Base-by-base conservation (phyloP, 2,113 vertebrate genomes). In the Apteryx mantelli region DNA sequence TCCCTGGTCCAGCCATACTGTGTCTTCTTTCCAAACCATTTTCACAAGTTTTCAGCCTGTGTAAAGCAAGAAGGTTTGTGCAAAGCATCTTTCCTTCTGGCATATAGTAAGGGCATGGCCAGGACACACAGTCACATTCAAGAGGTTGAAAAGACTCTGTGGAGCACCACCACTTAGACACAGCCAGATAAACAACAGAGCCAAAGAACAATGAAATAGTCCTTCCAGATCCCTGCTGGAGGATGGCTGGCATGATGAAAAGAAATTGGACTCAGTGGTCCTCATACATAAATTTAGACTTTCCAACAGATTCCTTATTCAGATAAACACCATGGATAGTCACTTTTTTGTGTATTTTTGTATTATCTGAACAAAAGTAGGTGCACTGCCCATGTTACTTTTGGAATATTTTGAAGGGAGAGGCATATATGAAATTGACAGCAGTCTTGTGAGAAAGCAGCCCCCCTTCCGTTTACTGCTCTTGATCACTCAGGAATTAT, bases 41-140 rank as follows among this genome's bases (percentile, higher is more conserved):
- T 64, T 86, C 73, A 21, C 6, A 61, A 4, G 2, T 61, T 81
- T 91, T 2, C 28, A 83, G 28, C 11, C 13, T 16, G 21, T 0
- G 52, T 7, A 91, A 82, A n/a, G 1, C 6, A 89, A 74, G 4
- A 38, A 61, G 36, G 36, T 38, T 38, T 38, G 36, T 38, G 65
- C 40, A 46, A 12, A 40, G 4, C 5, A 56, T 9, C 58, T 56
- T 18, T 69, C 4, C 16, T 73, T 64, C 79, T 60, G 5, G n/a
- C 0, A 0, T 5, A 30, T 30, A 66, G 30, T 30, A 11, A 7
- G 36, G 28, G 11, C 2, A 68, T 28, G 19, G 12, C 40, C 17
- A 30, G 65, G 65, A 42, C 40, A 32, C 18, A 19, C 13, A 65
- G 19, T 36, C 16, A 55, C 36, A 5, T 68, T 50, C 3, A 4